A percentile compares a stretch with the other conserved stretches of the same genome.
Conservation (phyloP, 2,797 vertebrate species). For the Myotis daubentonii region DNA sequence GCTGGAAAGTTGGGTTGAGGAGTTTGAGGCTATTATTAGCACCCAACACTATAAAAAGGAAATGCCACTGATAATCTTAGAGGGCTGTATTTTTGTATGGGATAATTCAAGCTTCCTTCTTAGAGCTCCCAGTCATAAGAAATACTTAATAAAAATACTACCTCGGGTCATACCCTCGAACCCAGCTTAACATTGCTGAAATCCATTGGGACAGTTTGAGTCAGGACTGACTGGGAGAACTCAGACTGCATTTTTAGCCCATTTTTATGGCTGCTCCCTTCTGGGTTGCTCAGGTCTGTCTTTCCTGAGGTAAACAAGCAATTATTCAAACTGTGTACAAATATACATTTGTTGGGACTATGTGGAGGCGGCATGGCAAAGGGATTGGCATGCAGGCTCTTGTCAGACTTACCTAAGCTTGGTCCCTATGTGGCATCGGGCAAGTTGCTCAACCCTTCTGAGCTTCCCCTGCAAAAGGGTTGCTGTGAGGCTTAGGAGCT, state of each 20-base stretch:
- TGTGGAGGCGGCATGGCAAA: not conserved
- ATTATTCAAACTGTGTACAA: not conserved
- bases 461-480: not conserved
- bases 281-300: not conserved
- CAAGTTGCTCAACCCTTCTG: not conserved
- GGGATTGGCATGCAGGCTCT: not conserved
- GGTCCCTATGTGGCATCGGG: not conserved
- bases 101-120: constrained; percentile 78
- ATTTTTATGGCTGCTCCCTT: not conserved
- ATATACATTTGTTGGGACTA: not conserved
- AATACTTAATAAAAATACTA: constrained; percentile 81
- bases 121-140: constrained; percentile 80
- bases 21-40: constrained; percentile 64
- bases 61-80: constrained; percentile 71
- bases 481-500: not conserved
- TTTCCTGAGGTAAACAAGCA: not conserved
- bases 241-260: not conserved
- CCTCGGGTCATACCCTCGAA: constrained; percentile 51
- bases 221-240: constrained; percentile 38
- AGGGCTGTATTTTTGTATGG: constrained; percentile 79
- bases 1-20: constrained; percentile 68
- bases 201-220: constrained; percentile 53
- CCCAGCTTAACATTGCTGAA: constrained; percentile 69
- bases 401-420: not conserved
- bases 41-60: constrained; percentile 76